Base-by-base conservation (phyloP, 2,888 invertebrate genomes). In the Tortrix viridana region DNA sequence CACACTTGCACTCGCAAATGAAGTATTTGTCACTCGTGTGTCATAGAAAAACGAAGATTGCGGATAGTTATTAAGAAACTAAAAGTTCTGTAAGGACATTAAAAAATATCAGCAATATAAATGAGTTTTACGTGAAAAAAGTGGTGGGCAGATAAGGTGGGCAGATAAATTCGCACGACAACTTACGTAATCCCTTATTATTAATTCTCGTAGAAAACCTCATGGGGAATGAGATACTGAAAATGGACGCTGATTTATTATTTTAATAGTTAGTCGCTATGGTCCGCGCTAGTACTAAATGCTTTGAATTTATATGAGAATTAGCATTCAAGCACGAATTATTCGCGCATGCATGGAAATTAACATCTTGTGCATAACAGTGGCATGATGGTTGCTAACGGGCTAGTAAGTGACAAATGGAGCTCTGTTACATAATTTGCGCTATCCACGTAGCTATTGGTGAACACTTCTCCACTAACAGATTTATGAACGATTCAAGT, bases 211-310 rank as follows among this genome's bases (percentile, higher is more conserved):
- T 32, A 32, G 32, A 32, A 57, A 48, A 16, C 22, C 23, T 19
- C 54, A 70, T 65, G 71, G 65, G 65, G 71, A 77, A 72, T 78
- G 78, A 78, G 67, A 65, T 69, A 60, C 56, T 66, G 52, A 69
- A 75, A 77, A 78, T 74, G 77, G 80, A 62, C 50, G 69, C 66
- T 67, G 74, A 76, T 80, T 79, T 72, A 70, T 77, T 74, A 71
- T 67, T 62, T 73, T 74, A 74, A 74, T 73, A 75, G 73, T 65
- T 67, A 69, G 48, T 69, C 70, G 63, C 53, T 58, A 44, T 37
- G 65, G 68, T 46, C 62, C 48, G 50, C 63, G 63, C 68, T 32
- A 49, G 41, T 48, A 52, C 57, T 67, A 67, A 69, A 69, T 71
- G 74, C 66, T 66, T 69, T 65, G 65, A 75, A 74, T 76, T 71